phyloP scores from a whole-genome alignment of 2,888 invertebrate species.

The Acronicta aceris region DNA sequence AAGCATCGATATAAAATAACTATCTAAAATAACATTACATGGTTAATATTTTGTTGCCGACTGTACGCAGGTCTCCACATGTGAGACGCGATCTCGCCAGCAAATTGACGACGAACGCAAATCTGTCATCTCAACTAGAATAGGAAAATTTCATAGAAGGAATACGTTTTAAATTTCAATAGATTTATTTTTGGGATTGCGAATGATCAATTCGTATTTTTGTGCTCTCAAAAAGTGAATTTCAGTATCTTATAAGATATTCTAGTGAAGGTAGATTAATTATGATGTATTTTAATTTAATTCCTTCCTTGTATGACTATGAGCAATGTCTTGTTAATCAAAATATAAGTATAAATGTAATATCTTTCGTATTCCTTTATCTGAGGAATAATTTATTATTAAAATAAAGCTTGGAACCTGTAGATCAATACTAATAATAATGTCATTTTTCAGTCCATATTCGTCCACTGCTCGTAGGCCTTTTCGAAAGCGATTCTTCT shows the following conservation, averaged over 20 bases:
- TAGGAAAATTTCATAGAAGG: constrained; percentile 25
- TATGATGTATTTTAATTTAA: too few species aligned
- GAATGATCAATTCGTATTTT: constrained; percentile 2
- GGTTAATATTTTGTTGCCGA: constrained; percentile 24
- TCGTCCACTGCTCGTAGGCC: too few species aligned
- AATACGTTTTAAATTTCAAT: constrained; percentile 29
- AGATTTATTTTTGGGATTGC: constrained; percentile 17
- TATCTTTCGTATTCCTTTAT: too few species aligned
- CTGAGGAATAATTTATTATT: too few species aligned
- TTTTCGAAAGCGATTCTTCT: too few species aligned
- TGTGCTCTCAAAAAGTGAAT: background rate
- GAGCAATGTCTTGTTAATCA: too few species aligned
- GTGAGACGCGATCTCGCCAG: constrained; percentile 19
- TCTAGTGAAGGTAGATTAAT: background rate
- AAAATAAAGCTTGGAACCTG: too few species aligned
- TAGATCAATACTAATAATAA: too few species aligned
- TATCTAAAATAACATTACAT: background rate
- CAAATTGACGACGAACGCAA: constrained; percentile 49
- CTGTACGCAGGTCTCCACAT: constrained; percentile 37
- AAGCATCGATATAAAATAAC: too few species aligned
- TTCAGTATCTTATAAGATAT: background rate
- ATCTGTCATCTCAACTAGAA: constrained; percentile 47
- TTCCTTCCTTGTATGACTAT: background rate
- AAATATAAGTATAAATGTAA: too few species aligned
- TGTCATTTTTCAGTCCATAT: too few species aligned